Evolutionary conservation across 64 coral and sea anemone genomes (phyloP).

Genomic region (Pocillopora damicornis): DNA sequence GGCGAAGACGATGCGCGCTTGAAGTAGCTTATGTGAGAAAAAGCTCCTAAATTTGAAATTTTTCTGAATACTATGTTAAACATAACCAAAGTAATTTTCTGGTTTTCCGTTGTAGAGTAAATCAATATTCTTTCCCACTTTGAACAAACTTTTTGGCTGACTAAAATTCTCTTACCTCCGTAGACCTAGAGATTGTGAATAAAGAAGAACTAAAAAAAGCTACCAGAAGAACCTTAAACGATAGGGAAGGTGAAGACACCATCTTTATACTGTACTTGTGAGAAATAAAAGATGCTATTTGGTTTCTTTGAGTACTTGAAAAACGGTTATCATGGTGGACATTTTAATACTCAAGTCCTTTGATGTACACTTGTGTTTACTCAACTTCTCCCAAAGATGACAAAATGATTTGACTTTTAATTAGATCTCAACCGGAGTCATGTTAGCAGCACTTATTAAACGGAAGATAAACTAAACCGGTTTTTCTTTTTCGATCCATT

Average conservation of each 20-base stretch:
- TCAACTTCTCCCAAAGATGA: neutral
- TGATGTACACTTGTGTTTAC: neutral
- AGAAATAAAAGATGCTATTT: neutral
- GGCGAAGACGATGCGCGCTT: too few species aligned
- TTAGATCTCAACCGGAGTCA: slow-evolving; percentile 1
- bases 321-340: slow-evolving; percentile 12
- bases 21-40: too few species aligned
- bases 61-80: too few species aligned
- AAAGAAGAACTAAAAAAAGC: neutral
- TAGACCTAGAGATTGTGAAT: neutral
- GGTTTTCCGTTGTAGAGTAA: too few species aligned
- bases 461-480: neutral
- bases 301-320: slow-evolving; percentile 17
- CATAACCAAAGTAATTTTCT: too few species aligned
- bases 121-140: neutral
- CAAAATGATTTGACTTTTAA: neutral
- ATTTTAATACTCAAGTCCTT: neutral
- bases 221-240: slow-evolving; percentile 4
- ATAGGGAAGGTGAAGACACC: neutral
- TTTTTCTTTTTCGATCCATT: neutral
- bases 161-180: neutral
- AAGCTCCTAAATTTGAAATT: too few species aligned
- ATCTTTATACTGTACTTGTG: neutral
- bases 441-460: slow-evolving; percentile 14
- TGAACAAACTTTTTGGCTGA: neutral